Evolutionary conservation across 2,888 invertebrate genomes (phyloP), one percentile per base, ranked within the genome.

Genomic region (Drosophila macrospina): DNA sequence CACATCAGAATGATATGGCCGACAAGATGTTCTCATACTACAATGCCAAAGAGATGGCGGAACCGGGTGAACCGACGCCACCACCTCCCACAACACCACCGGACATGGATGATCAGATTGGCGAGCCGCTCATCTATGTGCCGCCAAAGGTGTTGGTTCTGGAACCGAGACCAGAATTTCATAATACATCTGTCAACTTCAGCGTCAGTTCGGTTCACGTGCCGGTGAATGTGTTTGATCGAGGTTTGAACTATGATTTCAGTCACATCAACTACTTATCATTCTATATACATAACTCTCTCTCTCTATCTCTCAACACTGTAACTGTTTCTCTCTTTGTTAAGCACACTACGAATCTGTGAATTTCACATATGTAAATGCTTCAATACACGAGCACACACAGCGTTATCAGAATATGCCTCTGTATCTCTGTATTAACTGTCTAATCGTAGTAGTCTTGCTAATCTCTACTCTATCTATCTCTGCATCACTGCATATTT

Each of bases 221-320:
- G 48, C 98, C 99, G 32, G 98, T 98, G 69, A 98, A 98, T 92
- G 98, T 99, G 64, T 98, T 96, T 92, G 97, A 98, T 89, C 94
- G 96, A 94, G 96, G 96, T 96, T 93, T 93, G 93, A 91, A 76
- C 54, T 76, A 45, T 32, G 39, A 32, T 52, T 41, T 47, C 16
- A 57, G 47, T 39, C 11, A 24, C 34, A 65, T 71, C 44, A 51
- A 0, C n/a, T 55, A 59, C 32, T 36, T 45, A 57, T 61, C 41
- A 63, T 32, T 63, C 41, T 63, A 13, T 20, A 20, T 20, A 20
- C 20, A 20, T 20, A 20, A 64, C 37, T 63, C 11, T 74, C n/a
- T 47, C 13, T 52, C 6, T 47, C 34, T 16, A 32, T 50, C 48
- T 42, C 20, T 54, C 24, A 41, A 34, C 30, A 60, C 42, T 61